Evolutionary conservation across 2,888 invertebrate species (phyloP), one percentile per base, ranked within the genome.

Genomic region (Agrilus mali): DNA sequence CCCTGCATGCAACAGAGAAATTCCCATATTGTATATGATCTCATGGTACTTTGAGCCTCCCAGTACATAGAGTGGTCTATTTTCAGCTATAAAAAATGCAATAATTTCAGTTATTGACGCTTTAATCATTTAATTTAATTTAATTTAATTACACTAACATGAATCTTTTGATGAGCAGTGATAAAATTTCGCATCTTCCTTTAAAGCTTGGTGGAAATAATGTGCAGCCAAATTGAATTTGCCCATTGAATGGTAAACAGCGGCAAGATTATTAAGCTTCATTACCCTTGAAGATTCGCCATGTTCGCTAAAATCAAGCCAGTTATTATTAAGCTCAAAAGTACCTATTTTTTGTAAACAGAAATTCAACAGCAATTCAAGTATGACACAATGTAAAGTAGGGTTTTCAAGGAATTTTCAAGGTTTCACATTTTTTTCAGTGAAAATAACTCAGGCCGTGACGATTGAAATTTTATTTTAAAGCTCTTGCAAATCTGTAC

Each of bases 221-320:
- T 83, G 82, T 40, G 80, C 77, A 7, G 86, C 86, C 46, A 89
- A 71, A 64, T 82, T 80, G 38, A 83, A 83, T 68, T 88, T 89
- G 15, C 82, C 82, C 66, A 87, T 74, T 33, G 84, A 80, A 58
- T 86, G 77, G 65, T 89, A 83, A 51, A 87, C 74, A 41, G 85
- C 81, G 36, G 84, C 89, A 59, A 88, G 75, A 58, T 90, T 88
- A 60, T 89, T 92, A 59, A 84, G 82, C 55, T 82, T 79, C 61
- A 80, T 68, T 40, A 78, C 71, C 15, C 72, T 68, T 8, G 77
- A 66, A 44, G 73, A 75, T 62, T 82, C 80, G 3, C 79, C 80
- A 48, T 63, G 67, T 31, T 71, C 71, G 51, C 76, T 75, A 52
- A 38, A 63, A 56, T 43, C 32, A 47, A 37, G 12, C n/a, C n/a